Evolutionary conservation across 2,888 invertebrate genomes (phyloP), one percentile per base, ranked within the genome.

Genomic region (Nasonovia ribisnigri): DNA sequence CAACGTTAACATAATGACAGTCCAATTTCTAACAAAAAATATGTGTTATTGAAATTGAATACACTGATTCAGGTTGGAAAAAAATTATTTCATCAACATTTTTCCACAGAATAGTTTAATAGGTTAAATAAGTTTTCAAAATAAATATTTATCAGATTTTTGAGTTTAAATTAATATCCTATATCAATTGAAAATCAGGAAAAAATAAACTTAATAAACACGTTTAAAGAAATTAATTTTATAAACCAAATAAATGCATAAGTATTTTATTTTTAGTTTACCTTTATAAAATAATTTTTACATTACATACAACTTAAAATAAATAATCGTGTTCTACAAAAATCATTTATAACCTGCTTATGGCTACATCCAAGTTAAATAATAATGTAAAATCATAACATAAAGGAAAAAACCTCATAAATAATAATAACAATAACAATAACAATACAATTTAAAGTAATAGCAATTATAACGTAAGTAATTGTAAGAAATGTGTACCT

Each of bases 21-120:
- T 67, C n/a, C 67, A 48, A 67, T 90, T 90, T 67, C 36, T 46
- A 89, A 90, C 36, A 48, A 67, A 46, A 90, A 90, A 90, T n/a
- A 24, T 46, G n/a, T 46, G 60, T 48, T 48, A 48, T 67, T 77
- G 36, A 67, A 67, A 48, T 67, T 77, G 36, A 67, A 67, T 48
- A n/a, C 29, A 77, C 67, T 24, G 67, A 67, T n/a, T 67, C 48
- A 29, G 46, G 29, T 90, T 77, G 24, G 36, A 43, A 43, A 57
- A 89, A 57, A 57, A 89, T 57, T 13, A 54, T 86, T 86, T 86
- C 46, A 29, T 26, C 43, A 43, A 43, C 10, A 5, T 86, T 29
- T 86, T 86, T 43, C 46, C 13, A 1, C 46, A 16, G 10, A 43
- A 46, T 29, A 43, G 29, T 43, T 86, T 46, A 46, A 29, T 77